These are phyloP conservation scores for Rhagologus leucostigma DNA, from an alignment of 2,113 vertebrate genomes.

Conservation along the genomic window DNA sequence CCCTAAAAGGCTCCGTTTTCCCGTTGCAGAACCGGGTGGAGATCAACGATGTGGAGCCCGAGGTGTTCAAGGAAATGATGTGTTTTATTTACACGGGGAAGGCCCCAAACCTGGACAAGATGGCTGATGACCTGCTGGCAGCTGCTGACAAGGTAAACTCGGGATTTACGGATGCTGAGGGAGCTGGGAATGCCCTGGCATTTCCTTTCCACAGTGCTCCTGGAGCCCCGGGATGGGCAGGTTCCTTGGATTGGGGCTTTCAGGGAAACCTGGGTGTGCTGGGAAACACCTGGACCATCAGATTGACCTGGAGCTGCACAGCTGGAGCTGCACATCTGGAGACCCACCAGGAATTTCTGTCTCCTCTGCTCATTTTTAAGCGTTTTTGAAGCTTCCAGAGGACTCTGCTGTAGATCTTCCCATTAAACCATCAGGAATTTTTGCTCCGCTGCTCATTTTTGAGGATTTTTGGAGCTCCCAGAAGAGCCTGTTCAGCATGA, in stretches of 20 bases:
- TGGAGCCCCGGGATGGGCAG: background rate
- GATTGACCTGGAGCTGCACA: no score
- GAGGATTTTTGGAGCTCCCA: background rate
- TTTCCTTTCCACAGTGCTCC: background rate
- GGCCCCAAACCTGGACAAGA: conserved; percentile 93
- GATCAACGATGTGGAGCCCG: conserved; percentile 93
- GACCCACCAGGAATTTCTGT: background rate
- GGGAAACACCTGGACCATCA: background rate
- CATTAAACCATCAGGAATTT: background rate
- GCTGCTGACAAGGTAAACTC: conserved; percentile 88
- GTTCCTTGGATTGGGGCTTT: background rate
- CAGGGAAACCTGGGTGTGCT: background rate
- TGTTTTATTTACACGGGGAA: conserved; percentile 94
- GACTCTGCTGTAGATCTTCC: background rate
- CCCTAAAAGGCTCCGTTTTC: background rate
- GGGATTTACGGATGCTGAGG: background rate
- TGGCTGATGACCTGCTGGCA: conserved; percentile 93
- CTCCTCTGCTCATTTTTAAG: background rate
- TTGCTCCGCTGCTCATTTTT: background rate
- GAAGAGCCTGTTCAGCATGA: background rate
- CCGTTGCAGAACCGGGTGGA: conserved; percentile 85
- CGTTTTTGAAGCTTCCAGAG: background rate
- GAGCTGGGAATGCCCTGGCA: background rate
- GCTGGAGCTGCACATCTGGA: background rate
- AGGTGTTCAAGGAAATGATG: conserved; percentile 98